These are phyloP conservation scores for Alloplasta piceator DNA, from an alignment of 2,888 invertebrate species.

Conservation along the genomic window DNA sequence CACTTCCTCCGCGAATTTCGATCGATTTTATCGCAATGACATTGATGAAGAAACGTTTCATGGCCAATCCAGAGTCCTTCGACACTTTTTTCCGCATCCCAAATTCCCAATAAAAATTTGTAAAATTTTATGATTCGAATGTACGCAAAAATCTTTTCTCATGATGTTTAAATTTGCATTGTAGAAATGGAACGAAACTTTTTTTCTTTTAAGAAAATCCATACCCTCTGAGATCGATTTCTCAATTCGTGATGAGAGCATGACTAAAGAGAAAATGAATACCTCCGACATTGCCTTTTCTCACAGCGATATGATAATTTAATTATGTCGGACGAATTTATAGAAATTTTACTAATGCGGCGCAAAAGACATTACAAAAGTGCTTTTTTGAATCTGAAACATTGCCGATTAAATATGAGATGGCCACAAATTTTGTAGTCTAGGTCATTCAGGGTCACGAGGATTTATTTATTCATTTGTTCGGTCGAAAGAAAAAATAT, in stretches of 20 bases:
- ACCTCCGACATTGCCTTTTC: too few relatives aligned
- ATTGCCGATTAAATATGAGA: conserved; percentile 8
- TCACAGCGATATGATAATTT: neutral
- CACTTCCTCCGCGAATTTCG: conserved; percentile 18
- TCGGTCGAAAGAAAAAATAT: neutral
- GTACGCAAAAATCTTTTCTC: too few relatives aligned
- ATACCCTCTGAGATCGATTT: too few relatives aligned
- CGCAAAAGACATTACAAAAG: neutral
- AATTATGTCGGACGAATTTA: neutral
- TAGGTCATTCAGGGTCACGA: conserved; percentile 29
- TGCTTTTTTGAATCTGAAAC: conserved; percentile 6
- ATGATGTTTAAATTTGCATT: too few relatives aligned
- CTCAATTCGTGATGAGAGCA: too few relatives aligned
- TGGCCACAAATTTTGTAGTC: neutral
- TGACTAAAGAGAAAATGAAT: too few relatives aligned
- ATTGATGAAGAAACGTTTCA: conserved; percentile 37
- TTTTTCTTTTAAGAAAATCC: too few relatives aligned
- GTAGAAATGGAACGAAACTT: too few relatives aligned
- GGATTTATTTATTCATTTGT: neutral
- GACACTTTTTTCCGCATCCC: conserved; percentile 3
- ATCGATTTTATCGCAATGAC: conserved; percentile 59
- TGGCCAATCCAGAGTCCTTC: conserved; percentile 1
- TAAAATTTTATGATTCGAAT: too few relatives aligned
- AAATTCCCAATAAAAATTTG: neutral
- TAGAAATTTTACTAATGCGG: conserved; percentile 16